phyloP scores from a whole-genome alignment of 2,113 vertebrate genomes.

The Coptodon bakossiorum region DNA sequence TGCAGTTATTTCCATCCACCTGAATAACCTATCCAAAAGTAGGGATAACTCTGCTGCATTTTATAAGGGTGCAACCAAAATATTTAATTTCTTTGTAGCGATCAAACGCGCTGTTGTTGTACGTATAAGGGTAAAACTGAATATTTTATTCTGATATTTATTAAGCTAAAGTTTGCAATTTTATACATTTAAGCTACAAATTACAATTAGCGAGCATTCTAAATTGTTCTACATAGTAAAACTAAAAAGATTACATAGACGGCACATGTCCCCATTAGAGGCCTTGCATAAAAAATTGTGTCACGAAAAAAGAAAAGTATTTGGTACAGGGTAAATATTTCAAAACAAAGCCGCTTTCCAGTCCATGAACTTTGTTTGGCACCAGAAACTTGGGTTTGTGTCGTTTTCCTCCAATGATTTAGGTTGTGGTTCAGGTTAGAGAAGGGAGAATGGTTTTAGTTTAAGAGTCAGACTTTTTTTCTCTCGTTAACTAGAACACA shows the following conservation, averaged over 20 bases:
- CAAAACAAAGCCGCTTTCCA: background rate
- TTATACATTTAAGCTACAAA: background rate
- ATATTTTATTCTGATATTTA: background rate
- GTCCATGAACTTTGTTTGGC: background rate
- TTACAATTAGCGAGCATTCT: background rate
- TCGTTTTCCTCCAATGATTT: background rate
- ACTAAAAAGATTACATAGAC: background rate
- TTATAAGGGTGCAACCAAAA: background rate
- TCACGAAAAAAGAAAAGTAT: background rate
- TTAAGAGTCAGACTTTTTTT: background rate
- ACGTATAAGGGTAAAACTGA: background rate
- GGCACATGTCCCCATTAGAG: accelerated
- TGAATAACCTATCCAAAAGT: background rate
- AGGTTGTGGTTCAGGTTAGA: background rate
- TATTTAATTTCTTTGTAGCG: background rate
- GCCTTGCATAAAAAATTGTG: background rate
- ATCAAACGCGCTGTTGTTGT: background rate
- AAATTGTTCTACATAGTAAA: background rate
- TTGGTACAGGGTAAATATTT: background rate
- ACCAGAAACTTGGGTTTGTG: background rate
- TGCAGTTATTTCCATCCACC: background rate
- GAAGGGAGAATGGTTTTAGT: background rate
- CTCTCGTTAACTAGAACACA: background rate
- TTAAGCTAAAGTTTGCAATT: background rate
- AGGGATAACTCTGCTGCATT: background rate